Percentiles rank a stretch among this genome's conserved stretches.
Evolutionary conservation across 2,113 vertebrate species (phyloP).

Genomic region (Potamarius usumacintae): DNA sequence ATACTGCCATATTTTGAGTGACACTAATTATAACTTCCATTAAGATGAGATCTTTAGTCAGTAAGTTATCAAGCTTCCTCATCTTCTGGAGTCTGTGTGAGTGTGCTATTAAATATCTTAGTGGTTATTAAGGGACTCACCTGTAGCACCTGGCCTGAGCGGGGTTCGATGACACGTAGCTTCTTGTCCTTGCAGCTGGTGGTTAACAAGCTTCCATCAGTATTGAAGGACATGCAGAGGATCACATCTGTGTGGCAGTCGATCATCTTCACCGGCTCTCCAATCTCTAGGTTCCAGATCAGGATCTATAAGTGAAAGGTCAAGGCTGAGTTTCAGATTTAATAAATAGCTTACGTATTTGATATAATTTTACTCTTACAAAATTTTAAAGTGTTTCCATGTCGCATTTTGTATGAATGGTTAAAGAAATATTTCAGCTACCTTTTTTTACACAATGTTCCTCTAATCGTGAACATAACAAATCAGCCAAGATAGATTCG

Average conservation of each 20-base stretch:
- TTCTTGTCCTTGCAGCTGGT: constrained; percentile 96
- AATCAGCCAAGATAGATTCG: background rate
- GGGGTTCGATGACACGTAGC: constrained; percentile 89
- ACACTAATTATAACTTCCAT: constrained; percentile 31
- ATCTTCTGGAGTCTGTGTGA: background rate
- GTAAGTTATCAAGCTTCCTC: background rate
- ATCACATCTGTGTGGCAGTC: constrained; percentile 95
- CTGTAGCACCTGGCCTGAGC: constrained; percentile 90
- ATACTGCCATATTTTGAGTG: background rate
- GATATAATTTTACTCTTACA: background rate
- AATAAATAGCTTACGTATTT: background rate
- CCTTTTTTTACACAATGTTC: background rate
- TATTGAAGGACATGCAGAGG: constrained; percentile 97
- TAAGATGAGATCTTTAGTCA: constrained; percentile 26
- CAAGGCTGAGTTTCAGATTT: background rate
- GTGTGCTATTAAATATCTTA: background rate
- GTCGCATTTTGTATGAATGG: background rate
- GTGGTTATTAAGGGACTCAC: constrained; percentile 63
- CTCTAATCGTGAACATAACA: background rate
- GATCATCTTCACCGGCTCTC: constrained; percentile 96
- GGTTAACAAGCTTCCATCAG: constrained; percentile 89
- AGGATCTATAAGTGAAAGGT: constrained; percentile 77
- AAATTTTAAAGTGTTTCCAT: background rate
- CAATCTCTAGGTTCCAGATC: constrained; percentile 96
- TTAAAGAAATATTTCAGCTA: background rate